Evolutionary conservation across 1,140 invertebrate species (phyloP).

Genomic region (Zaprionus tsacasi): DNA sequence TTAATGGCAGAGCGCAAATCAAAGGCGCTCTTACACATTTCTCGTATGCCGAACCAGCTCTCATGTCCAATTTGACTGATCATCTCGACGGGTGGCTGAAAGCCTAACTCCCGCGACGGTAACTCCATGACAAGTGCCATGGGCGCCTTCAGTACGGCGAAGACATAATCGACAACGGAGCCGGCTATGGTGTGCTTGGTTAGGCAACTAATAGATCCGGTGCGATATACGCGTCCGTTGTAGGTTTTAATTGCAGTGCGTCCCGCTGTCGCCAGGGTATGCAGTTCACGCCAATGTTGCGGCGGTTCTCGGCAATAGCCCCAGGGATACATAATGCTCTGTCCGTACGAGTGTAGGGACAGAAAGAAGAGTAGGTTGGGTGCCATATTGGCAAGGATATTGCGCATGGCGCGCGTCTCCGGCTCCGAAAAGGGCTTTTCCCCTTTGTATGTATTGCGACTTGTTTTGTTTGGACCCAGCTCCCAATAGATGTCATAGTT

Average conservation of each 20-base stretch:
- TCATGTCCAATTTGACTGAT: slow-evolving; percentile 87
- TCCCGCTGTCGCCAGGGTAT: slow-evolving; percentile 83
- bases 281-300: slow-evolving; percentile 57
- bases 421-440: slow-evolving; percentile 90
- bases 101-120: slow-evolving; percentile 86
- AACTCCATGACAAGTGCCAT: slow-evolving; percentile 90
- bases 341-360: slow-evolving; percentile 89
- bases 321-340: slow-evolving; percentile 87
- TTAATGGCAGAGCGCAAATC: slow-evolving; percentile 54
- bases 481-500: slow-evolving; percentile 89
- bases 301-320: slow-evolving; percentile 85
- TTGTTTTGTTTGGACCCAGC: slow-evolving; percentile 85
- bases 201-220: slow-evolving; percentile 71
- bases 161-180: slow-evolving; percentile 89
- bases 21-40: slow-evolving; percentile 77
- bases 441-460: slow-evolving; percentile 89
- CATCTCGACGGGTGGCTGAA: slow-evolving; percentile 87
- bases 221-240: slow-evolving; percentile 85
- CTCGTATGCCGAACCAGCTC: slow-evolving; percentile 83
- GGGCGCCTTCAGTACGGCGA: slow-evolving; percentile 87
- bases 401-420: slow-evolving; percentile 88
- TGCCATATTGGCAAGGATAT: slow-evolving; percentile 85
- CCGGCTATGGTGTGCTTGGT: slow-evolving; percentile 87
- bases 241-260: slow-evolving; percentile 85
- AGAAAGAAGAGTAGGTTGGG: slow-evolving; percentile 87